Base-by-base conservation (phyloP, 2,797 vertebrate genomes). In the Dendrocincla tyrannina region DNA sequence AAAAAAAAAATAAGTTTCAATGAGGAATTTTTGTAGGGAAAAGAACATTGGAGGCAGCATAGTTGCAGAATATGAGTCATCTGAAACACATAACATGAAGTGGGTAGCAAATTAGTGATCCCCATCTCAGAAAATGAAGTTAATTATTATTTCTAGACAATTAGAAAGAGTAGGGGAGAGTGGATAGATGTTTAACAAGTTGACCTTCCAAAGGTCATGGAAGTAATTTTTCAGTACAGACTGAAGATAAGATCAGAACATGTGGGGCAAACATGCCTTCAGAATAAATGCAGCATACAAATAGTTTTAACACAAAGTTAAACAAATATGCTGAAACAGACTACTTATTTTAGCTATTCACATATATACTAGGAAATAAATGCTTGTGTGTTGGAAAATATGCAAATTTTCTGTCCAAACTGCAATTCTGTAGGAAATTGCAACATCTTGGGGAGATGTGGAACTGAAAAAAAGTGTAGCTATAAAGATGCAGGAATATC, bases 111-210 rank as follows among this genome's bases (percentile, higher is more conserved):
- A 95, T 60, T 55, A 66, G n/a, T 47, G 20, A 9, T 68, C 22
- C 10, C 5, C 30, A 91, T 92, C 81, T 87, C 55, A 91, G 77
- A 88, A 92, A 89, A 94, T 93, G 83, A 82, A 91, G 96, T 96
- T 96, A 97, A 96, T 96, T 93, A 97, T 97, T 96, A 92, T 92
- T 95, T 94, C 78, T 92, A 70, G 81, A 89, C 52, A 75, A 91
- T 83, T 96, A 64, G 76, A 80, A 95, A 74, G n/a, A 91, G 33
- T 85, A 58, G 88, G 64, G 70, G 86, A 93, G 86, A 92, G 86
- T 88, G 85, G 88, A 96, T 91, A 88, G 95, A 96, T 93, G 68
- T 95, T 97, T 97, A 97, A 96, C 94, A 88, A 91, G 73, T 52
- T 96, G 94, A 96, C 96, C 93, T 96, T 95, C 90, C 80, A 95